Evolutionary conservation across 1,140 invertebrate genomes (phyloP), one percentile per base, ranked within the genome.

Genomic region (Olivierus martensii): DNA sequence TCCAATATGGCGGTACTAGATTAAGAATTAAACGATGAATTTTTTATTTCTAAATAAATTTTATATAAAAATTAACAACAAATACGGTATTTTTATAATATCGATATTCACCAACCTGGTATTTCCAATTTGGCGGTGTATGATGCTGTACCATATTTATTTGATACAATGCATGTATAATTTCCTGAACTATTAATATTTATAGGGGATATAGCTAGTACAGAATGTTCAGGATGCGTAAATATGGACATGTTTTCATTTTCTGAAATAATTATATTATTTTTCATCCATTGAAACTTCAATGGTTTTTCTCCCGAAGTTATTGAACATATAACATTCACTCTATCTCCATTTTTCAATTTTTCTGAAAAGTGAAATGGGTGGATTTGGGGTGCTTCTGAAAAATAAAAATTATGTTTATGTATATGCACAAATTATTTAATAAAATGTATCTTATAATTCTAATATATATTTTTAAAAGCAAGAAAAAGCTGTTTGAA

Each of bases 251-350:
- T 17, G 10, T 12, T 12, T 19, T 48, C 21, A 15, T 35, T 10
- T 49, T 46, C 38, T 12, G 38, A 21, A 3, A 53, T 42, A 18
- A 11, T 2, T 18, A 11, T 18, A 7, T 51, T 53, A 44, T 59
- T 54, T 46, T 51, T 59, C 3, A 35, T n/a, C 58, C 58, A 59
- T 12, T 17, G 10, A 43, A 59, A 56, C 1, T 4, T n/a, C 10
- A 59, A 19, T 5, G 58, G 58, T 45, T 41, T 46, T 5, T 11
- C 14, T 2, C 44, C 22, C 11, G 48, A 46, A 14, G 47, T 45
- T n/a, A 51, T 41, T 18, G 51, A 21, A 38, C 58, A 59, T 17
- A 35, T 49, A 0, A 56, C 39, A 14, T 49, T 57, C 9, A 45
- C 42, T 7, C 19, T 37, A 41, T 52, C 46, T 12, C 58, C 54